phyloP scores from a whole-genome alignment of 2,888 invertebrate genomes.

The Pediacus dermestoides region DNA sequence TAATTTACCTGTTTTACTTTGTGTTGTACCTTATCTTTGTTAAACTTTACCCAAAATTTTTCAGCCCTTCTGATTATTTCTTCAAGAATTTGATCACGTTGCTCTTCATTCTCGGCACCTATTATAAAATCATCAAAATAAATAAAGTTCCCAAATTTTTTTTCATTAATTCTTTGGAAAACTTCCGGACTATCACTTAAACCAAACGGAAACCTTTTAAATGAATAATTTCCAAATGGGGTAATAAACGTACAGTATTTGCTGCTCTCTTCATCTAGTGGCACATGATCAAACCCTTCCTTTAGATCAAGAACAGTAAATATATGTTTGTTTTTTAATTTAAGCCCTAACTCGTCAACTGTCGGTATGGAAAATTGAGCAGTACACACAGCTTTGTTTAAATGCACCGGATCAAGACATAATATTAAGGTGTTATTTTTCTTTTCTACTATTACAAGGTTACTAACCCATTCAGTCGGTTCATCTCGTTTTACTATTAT shows the following conservation, averaged over 20 bases:
- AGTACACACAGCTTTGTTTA: neutral
- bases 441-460: conserved; percentile 13
- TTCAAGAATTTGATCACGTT: conserved; percentile 25
- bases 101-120: conserved; percentile 21
- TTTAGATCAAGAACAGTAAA: conserved; percentile 30
- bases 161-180: conserved; percentile 24
- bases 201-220: conserved; percentile 23
- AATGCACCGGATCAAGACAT: conserved; percentile 25
- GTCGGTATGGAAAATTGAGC: conserved; percentile 23
- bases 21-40: conserved; percentile 28
- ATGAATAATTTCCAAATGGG: conserved; percentile 24
- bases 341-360: conserved; percentile 24
- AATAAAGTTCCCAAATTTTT: conserved; percentile 25
- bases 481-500: conserved; percentile 14
- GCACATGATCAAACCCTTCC: conserved; percentile 27
- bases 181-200: conserved; percentile 22
- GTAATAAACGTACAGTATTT: conserved; percentile 25
- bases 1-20: conserved; percentile 26
- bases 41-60: conserved; percentile 31
- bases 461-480: conserved; percentile 13
- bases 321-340: conserved; percentile 24
- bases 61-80: conserved; percentile 24
- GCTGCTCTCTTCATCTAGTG: conserved; percentile 18
- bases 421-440: conserved; percentile 11
- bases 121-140: conserved; percentile 33